Conservation (phyloP, 2,888 invertebrate species). For the Drosophila koepferae region DNA sequence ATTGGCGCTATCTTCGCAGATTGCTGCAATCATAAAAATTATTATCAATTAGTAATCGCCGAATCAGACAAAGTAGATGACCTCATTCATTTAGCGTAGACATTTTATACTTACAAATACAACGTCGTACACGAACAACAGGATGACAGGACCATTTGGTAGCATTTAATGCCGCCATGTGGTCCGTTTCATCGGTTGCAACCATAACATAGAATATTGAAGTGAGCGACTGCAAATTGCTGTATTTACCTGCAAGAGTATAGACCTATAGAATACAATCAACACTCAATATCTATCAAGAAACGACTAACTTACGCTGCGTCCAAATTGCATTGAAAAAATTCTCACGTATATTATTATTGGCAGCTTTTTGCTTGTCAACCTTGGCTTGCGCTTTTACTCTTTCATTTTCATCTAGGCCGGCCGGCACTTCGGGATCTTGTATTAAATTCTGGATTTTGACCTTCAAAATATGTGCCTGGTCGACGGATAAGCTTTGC, state of each 20-base stretch:
- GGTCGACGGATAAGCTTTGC: slow-evolving; percentile 56
- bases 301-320: slow-evolving; percentile 72
- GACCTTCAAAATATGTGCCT: slow-evolving; percentile 39
- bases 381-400: background rate
- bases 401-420: background rate
- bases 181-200: slow-evolving; percentile 49
- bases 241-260: slow-evolving; percentile 77
- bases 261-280: background rate
- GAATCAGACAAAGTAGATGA: background rate
- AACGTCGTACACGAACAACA: slow-evolving; percentile 81
- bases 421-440: slow-evolving; percentile 43
- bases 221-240: slow-evolving; percentile 76
- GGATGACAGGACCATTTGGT: slow-evolving; percentile 77
- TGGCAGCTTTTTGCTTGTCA: slow-evolving; percentile 12
- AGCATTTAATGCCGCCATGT: slow-evolving; percentile 43
- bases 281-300: background rate
- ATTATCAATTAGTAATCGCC: background rate
- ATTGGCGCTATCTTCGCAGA: slow-evolving; percentile 32
- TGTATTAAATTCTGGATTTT: slow-evolving; percentile 71
- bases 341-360: slow-evolving; percentile 38
- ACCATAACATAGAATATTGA: slow-evolving; percentile 82
- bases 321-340: slow-evolving; percentile 77
- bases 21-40: slow-evolving; percentile 24
- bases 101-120: slow-evolving; percentile 67
- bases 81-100: background rate